Conservation (phyloP, 2,888 invertebrate species). For the Iphiclides podalirius region DNA sequence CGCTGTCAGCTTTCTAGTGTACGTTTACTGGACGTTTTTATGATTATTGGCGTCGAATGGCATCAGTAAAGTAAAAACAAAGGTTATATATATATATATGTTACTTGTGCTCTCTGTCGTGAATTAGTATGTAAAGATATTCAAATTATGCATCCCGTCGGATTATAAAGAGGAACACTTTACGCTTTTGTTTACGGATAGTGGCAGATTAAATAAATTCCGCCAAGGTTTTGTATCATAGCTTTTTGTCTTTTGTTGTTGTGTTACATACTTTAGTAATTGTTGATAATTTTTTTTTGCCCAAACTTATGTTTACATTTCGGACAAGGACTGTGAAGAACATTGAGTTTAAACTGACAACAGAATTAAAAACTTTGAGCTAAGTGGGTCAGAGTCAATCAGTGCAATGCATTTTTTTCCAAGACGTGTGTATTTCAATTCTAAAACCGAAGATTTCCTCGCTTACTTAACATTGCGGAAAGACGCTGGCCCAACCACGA, state of each 20-base stretch:
- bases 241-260: not conserved
- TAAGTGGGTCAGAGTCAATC: too few species aligned
- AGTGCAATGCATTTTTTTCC: too few species aligned
- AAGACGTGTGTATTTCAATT: too few species aligned
- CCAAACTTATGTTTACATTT: too few species aligned
- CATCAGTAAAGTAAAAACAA: constrained; percentile 30
- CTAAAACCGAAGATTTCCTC: too few species aligned
- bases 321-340: too few species aligned
- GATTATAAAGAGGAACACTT: constrained; percentile 11
- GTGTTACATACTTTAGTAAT: not conserved
- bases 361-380: too few species aligned
- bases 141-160: constrained; percentile 19
- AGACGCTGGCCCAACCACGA: too few species aligned
- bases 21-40: constrained; percentile 34
- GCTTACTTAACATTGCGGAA: too few species aligned
- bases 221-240: not conserved
- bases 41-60: constrained; percentile 36
- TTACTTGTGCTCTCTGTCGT: constrained; percentile 8
- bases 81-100: constrained; percentile 13
- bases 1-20: constrained; percentile 40
- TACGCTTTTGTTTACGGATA: constrained; percentile 4
- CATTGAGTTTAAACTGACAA: too few species aligned
- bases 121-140: constrained; percentile 23
- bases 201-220: constrained; percentile 10
- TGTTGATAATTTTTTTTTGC: too few species aligned